A percentile compares a stretch with the other conserved stretches of the same genome.
phyloP scores from a whole-genome alignment of 2,113 vertebrate genomes.

The Stomatorhinus ivindoensis region DNA sequence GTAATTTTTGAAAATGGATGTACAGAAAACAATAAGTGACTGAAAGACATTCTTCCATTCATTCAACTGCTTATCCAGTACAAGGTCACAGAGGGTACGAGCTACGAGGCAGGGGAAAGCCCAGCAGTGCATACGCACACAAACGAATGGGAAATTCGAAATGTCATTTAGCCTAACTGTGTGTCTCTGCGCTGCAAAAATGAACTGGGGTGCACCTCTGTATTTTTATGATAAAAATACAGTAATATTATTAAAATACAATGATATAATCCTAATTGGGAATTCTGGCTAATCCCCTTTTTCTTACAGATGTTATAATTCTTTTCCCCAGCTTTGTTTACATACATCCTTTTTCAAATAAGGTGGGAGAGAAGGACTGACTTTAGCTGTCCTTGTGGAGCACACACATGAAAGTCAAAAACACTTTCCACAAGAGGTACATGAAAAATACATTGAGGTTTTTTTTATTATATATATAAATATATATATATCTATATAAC shows the following conservation, averaged over 20 bases:
- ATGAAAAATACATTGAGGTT: background rate
- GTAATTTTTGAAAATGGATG: background rate
- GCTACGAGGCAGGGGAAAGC: background rate
- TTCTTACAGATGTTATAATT: background rate
- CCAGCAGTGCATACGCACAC: background rate
- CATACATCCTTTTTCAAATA: background rate
- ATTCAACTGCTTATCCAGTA: background rate
- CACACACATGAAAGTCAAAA: background rate
- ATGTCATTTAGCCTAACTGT: background rate
- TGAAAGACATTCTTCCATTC: background rate
- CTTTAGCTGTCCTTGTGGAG: background rate
- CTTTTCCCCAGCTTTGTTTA: background rate
- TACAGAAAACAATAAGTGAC: background rate
- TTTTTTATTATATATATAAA: background rate
- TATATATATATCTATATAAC: no score
- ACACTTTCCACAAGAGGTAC: background rate
- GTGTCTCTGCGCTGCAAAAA: background rate
- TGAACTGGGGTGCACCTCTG: background rate
- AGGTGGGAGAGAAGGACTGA: background rate
- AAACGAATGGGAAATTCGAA: background rate
- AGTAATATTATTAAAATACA: background rate
- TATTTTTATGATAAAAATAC: background rate
- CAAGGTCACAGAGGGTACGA: background rate
- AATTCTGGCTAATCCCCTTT: background rate
- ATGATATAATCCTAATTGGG: background rate